Evolutionary conservation across 2,888 invertebrate species (phyloP).

Genomic region (Thereva unica): DNA sequence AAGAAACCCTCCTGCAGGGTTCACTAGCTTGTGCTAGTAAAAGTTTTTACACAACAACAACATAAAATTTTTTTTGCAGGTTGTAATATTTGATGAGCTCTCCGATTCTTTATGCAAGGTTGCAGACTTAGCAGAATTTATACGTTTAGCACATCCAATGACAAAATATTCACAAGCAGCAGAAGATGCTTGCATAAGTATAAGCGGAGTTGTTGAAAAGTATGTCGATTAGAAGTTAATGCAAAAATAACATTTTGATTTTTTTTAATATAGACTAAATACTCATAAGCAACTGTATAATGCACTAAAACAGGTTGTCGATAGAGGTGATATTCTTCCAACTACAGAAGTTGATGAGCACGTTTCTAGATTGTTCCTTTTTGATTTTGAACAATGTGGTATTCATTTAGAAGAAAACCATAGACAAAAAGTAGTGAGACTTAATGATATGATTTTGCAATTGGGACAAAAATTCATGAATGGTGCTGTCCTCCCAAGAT

Average conservation of each 20-base stretch:
- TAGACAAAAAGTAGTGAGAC: slow-evolving; percentile 74
- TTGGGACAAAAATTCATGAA: slow-evolving; percentile 83
- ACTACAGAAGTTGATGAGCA: slow-evolving; percentile 79
- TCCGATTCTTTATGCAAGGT: slow-evolving; percentile 94
- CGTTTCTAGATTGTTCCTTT: slow-evolving; percentile 85
- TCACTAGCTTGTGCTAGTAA: too few species aligned
- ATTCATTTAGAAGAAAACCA: slow-evolving; percentile 85
- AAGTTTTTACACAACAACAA: too few species aligned
- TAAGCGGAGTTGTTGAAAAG: slow-evolving; percentile 94
- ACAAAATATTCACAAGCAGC: slow-evolving; percentile 77
- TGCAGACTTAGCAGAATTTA: slow-evolving; percentile 96
- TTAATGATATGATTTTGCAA: slow-evolving; percentile 85
- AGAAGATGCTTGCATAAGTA: slow-evolving; percentile 83
- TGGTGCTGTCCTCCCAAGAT: slow-evolving; percentile 71
- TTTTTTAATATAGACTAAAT: slow-evolving; percentile 71
- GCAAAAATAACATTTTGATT: slow-evolving; percentile 23
- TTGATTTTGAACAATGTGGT: slow-evolving; percentile 97
- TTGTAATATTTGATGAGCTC: slow-evolving; percentile 88
- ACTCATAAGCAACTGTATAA: slow-evolving; percentile 84
- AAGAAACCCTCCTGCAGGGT: too few species aligned
- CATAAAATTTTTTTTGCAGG: slow-evolving; percentile 44
- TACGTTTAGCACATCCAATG: slow-evolving; percentile 89
- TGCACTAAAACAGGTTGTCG: slow-evolving; percentile 72
- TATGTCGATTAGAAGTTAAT: slow-evolving; percentile 54
- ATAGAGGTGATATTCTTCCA: slow-evolving; percentile 68